Base-by-base conservation (phyloP, 2,888 invertebrate genomes). In the Troides oblongomaculatus region DNA sequence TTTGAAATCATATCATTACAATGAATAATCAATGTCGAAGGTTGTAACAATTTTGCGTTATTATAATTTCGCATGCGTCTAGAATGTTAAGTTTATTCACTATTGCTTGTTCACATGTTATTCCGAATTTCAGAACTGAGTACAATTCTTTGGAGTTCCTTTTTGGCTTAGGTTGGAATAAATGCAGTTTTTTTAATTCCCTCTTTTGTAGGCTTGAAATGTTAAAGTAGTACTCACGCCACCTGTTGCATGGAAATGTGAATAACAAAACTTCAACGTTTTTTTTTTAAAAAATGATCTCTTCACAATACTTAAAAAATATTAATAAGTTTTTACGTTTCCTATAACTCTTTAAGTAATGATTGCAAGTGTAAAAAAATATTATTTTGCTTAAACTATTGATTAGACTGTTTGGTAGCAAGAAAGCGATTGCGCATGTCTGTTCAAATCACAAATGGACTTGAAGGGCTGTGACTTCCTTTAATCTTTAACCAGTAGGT, bases 381-480 rank as follows among this genome's bases (percentile, higher is more conserved):
- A 6, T 50, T 17, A 50, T 50, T 14, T 14, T 50, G 5, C 21
- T 62, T 57, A 23, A 12, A 23, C 23, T 70, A 70, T 70, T 70
- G 70, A 70, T 70, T 62, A 56, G 25, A 56, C 25, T 2, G n/a
- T 21, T 53, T 10, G 53, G 30, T 30, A 17, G 63, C 59, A 66
- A 21, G 66, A 36, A 17, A 50, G 30, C 65, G 21, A 68, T 58
- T 72, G 71, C 70, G 72, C 70, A 72, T 70, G 71, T 68, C 64
- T 64, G 46, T 17, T 17, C 46, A 67, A 57, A 64, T 39, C 66
- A 30, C 67, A 67, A 46, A 64, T 70, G 64, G 21, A 64, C 56
- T 64, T 74, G 72, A 79, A 84, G 77, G 84, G 83, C 85, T 86
- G 86, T 86, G 84, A 86, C 79, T 77, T 76, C 76, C 71, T 76